Evolutionary conservation across 2,888 invertebrate genomes (phyloP).

Genomic region (Nyleta sp.): DNA sequence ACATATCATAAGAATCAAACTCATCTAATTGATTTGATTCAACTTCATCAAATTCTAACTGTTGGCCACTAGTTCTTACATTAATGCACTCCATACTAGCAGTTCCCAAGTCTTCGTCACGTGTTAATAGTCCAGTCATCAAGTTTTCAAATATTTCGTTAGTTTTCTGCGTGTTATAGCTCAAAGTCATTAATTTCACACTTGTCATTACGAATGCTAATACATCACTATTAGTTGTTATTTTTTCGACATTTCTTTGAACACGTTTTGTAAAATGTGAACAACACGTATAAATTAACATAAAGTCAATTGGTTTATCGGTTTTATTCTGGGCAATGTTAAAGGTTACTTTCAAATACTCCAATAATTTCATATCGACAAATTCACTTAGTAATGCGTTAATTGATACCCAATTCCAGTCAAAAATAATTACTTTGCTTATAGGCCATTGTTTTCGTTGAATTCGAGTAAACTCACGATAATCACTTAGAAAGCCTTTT

Average conservation of each 20-base stretch:
- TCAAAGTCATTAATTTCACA: conserved; percentile 12
- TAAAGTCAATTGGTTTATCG: background rate
- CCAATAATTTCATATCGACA: background rate
- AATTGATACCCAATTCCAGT: conserved; percentile 10
- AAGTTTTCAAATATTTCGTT: conserved; percentile 5
- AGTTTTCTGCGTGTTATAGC: background rate
- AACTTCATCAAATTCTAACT: background rate
- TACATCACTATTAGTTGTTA: background rate
- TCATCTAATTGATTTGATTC: background rate
- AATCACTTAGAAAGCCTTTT: background rate
- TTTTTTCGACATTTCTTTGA: conserved; percentile 2
- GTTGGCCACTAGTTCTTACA: background rate
- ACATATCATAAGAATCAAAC: background rate
- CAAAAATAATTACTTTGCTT: background rate
- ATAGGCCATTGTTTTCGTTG: background rate
- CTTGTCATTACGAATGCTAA: conserved; percentile 4
- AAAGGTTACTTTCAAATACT: background rate
- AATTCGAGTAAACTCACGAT: background rate
- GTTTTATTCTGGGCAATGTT: background rate
- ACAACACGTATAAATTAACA: conserved; percentile 14
- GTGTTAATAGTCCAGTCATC: conserved; percentile 4
- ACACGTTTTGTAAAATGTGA: conserved; percentile 8
- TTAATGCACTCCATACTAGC: background rate
- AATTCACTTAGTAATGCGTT: background rate
- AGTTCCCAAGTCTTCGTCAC: background rate